Conservation (phyloP, 1,140 invertebrate species). For the Nymphalis io region DNA sequence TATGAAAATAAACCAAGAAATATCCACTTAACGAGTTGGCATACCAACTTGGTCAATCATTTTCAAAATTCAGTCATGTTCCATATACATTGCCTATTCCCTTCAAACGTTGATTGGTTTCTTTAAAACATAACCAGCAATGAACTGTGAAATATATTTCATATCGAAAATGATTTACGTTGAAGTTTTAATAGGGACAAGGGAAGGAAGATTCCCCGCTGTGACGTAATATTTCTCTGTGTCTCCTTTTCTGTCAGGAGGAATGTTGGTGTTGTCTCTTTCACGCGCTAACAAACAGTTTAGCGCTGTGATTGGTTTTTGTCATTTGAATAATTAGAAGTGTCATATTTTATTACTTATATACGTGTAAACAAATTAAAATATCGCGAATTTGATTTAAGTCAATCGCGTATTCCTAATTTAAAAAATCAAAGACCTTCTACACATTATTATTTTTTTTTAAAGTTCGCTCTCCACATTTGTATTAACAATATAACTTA, state of each 20-base stretch:
- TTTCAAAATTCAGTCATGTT: background rate
- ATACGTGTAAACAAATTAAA: too few species aligned
- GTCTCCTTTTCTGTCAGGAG: conserved; percentile 67
- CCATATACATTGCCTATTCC: conserved; percentile 42
- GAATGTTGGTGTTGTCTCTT: conserved; percentile 63
- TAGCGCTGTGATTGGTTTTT: conserved; percentile 55
- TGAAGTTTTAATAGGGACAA: conserved; percentile 35
- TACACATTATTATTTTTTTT: too few species aligned
- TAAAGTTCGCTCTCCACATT: too few species aligned
- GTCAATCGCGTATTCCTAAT: too few species aligned
- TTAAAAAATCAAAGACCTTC: too few species aligned
- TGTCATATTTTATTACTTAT: conserved; percentile 6
- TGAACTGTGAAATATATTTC: conserved; percentile 36
- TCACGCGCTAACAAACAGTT: conserved; percentile 69
- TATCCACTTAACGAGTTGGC: conserved; percentile 66
- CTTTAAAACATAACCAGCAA: conserved; percentile 38
- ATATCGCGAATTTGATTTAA: too few species aligned
- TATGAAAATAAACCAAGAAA: conserved; percentile 78
- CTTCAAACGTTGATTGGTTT: background rate
- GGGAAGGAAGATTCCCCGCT: conserved; percentile 66
- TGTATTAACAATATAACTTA: too few species aligned
- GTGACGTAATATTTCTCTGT: conserved; percentile 76
- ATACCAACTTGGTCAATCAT: conserved; percentile 39
- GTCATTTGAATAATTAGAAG: conserved; percentile 41
- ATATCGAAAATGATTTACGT: background rate